Evolutionary conservation across 2,113 vertebrate species (phyloP), one percentile per base, ranked within the genome.

Genomic region (Orycteropus afer): DNA sequence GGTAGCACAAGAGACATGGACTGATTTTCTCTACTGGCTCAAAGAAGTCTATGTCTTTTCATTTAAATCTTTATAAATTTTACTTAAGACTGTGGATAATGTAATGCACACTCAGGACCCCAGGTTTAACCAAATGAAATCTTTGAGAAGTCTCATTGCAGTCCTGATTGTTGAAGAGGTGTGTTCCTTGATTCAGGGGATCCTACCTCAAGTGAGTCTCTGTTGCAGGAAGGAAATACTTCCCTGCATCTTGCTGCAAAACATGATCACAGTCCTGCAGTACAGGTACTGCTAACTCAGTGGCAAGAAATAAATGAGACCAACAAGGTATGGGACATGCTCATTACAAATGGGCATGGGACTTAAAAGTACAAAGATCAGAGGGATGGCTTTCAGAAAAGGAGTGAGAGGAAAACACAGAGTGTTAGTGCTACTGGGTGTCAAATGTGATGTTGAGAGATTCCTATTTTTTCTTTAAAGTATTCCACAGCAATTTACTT

Each of bases 221-320:
- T 95, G 91, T 98, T 97, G 51, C 97, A 99, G 99, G 98, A 98
- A 23, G 99, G 99, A 89, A 99, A 99, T 97, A 99, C 99, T 3
- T 99, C 99, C 78, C 96, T 99, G 89, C 99, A 99, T 96, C 98
- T 99, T 82, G 99, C 99, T 95, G 99, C 99, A 51, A 99, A 95
- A 97, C 98, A 99, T 40, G 99, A 99, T 82, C 99, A 99, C 92
- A 92, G 93, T 32, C 95, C 98, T 23, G 98, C 91, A 0, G 77
- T 99, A 82, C 97, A 98, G 77, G 97, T 98, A 95, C 98, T 99
- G 49, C 98, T 99, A 71, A 82, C 97, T 53, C 98, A 98, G 34
- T 99, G 98, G 98, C 97, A 98, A 92, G 98, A 98, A 90, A 97
- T 98, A 86, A 98, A 99, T 97, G 98, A 98, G 93, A 92, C 98